These are phyloP conservation scores for Microcebus tavaratra DNA, from an alignment of 2,113 vertebrate genomes.

Conservation along the genomic window DNA sequence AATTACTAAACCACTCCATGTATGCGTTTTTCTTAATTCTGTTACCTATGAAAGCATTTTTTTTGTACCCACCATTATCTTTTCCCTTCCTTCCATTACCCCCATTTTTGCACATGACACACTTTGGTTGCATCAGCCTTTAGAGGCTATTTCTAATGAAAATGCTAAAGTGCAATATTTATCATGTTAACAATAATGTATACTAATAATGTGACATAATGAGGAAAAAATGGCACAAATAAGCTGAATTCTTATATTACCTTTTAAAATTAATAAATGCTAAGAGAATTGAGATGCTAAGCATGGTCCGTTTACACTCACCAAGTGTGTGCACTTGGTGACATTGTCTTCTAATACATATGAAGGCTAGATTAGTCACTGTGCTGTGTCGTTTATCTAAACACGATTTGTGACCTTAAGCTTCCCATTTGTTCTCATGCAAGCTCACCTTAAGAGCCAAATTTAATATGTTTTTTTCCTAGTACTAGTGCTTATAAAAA, in stretches of 20 bases:
- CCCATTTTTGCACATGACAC: not conserved
- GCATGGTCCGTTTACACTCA: not conserved
- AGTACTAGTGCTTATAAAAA: conserved; percentile 61
- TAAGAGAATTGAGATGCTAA: not conserved
- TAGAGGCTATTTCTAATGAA: not conserved
- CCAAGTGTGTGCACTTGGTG: not conserved
- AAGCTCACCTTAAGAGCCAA: conserved; percentile 60
- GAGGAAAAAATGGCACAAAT: conserved; percentile 49
- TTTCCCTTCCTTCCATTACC: not conserved
- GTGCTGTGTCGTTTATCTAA: conserved; percentile 65
- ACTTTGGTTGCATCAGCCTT: not conserved
- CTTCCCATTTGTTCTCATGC: conserved; percentile 70
- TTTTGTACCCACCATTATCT: not conserved
- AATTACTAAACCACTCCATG: not conserved
- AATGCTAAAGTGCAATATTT: not conserved
- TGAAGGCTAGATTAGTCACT: conserved; percentile 56
- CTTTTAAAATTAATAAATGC: conserved; percentile 49
- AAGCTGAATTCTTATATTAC: not conserved
- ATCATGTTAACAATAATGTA: not conserved
- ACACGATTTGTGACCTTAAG: conserved; percentile 68
- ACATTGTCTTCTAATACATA: conserved; percentile 16
- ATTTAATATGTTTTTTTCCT: conserved; percentile 62
- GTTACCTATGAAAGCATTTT: not conserved
- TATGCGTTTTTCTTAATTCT: not conserved
- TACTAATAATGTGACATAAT: conserved; percentile 25